phyloP scores from a whole-genome alignment of 2,113 vertebrate species.

The Tautogolabrus adspersus region DNA sequence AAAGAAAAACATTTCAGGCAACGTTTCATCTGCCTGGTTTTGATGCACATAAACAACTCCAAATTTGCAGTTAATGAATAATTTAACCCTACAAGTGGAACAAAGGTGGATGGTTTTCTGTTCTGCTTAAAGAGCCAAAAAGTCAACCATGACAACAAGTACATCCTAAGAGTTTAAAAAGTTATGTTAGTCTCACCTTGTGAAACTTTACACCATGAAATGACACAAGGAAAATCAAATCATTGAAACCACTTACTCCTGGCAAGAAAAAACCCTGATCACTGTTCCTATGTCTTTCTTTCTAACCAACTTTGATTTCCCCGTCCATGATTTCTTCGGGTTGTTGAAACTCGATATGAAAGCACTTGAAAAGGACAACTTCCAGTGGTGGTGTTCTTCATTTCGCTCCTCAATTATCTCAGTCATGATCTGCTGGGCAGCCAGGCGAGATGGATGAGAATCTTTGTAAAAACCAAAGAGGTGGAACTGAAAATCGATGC shows the following conservation, averaged over 20 bases:
- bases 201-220: conserved; percentile 41
- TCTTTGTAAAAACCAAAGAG: conserved; percentile 7
- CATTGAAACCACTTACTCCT: conserved; percentile 16
- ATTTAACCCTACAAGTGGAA: not conserved
- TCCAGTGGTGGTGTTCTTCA: conserved; percentile 45
- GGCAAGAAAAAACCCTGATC: conserved; percentile 18
- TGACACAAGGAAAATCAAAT: conserved; percentile 36
- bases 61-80: conserved; percentile 34
- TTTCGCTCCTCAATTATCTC: conserved; percentile 51
- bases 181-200: conserved; percentile 46
- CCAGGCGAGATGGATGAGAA: conserved; percentile 40
- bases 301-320: conserved; percentile 49
- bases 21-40: conserved; percentile 9
- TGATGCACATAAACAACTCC: not conserved
- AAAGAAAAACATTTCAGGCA: conserved; percentile 17
- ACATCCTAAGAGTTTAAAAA: conserved; percentile 29
- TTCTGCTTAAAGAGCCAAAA: not conserved
- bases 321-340: conserved; percentile 52
- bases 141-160: conserved; percentile 37
- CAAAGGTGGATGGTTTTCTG: not conserved
- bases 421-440: conserved; percentile 23
- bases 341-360: conserved; percentile 54
- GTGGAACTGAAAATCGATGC: too few species aligned
- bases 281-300: conserved; percentile 34
- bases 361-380: conserved; percentile 36